Conservation (phyloP, 2,113 vertebrate species). For the Dicaeum eximium region DNA sequence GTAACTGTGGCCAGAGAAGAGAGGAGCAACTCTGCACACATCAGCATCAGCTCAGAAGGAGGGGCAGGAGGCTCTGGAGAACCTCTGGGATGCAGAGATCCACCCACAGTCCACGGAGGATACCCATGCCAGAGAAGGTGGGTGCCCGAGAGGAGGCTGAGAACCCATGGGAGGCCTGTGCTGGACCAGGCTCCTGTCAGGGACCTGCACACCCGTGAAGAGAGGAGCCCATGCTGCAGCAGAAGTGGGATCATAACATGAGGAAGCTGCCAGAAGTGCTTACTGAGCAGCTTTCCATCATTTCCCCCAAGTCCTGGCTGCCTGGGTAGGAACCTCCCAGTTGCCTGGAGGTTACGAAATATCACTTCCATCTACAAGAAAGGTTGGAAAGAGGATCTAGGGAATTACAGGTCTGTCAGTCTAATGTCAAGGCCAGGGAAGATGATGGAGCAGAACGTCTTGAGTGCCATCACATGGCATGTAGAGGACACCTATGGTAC, state of each 20-base stretch:
- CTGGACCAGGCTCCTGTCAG: not conserved
- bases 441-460: not conserved
- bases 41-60: not conserved
- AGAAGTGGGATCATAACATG: not conserved
- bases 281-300: too few relatives aligned
- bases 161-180: not conserved
- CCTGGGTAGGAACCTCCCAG: accelerated
- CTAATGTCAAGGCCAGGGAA: accelerated
- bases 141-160: not conserved
- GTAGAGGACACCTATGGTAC: not conserved
- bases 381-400: accelerated
- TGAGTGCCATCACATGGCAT: accelerated
- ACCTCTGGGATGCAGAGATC: not conserved
- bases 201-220: not conserved
- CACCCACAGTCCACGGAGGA: not conserved
- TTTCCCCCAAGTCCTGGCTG: not conserved
- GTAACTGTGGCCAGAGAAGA: not conserved
- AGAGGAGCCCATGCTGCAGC: not conserved
- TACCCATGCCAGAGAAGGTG: not conserved
- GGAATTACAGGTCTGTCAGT: not conserved
- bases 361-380: not conserved
- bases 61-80: accelerated
- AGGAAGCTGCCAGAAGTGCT: not conserved
- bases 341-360: not conserved
- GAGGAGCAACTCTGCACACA: not conserved